Percentiles rank a stretch among this genome's conserved stretches.
Conservation (phyloP, 2,888 invertebrate genomes). For the Drosophila emarginata region DNA sequence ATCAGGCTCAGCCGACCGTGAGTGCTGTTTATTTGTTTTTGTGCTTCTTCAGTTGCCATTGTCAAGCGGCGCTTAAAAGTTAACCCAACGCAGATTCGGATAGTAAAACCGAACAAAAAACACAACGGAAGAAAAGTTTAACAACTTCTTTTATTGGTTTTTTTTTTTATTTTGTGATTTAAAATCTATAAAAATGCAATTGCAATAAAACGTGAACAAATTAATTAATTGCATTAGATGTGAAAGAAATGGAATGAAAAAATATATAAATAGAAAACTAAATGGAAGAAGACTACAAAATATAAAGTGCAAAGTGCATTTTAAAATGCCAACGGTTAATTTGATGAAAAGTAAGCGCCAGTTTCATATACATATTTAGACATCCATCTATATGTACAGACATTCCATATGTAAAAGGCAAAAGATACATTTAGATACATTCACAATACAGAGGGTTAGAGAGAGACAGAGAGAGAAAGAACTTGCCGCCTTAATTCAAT, state of each 20-base stretch:
- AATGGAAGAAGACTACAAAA: constrained; percentile 11
- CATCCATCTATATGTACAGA: too few species aligned
- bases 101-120: neutral
- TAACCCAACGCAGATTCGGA: constrained; percentile 23
- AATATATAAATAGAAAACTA: constrained; percentile 18
- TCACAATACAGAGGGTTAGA: constrained; percentile 20
- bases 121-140: neutral
- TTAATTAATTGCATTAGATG: neutral
- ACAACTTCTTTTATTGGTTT: constrained; percentile 7
- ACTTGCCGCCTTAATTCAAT: constrained; percentile 68
- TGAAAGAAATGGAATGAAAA: neutral
- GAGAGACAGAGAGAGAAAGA: neutral
- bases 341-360: constrained; percentile 50
- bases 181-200: neutral
- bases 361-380: neutral
- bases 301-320: constrained; percentile 60
- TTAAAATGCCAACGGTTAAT: constrained; percentile 49
- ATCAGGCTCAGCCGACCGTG: constrained; percentile 25
- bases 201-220: neutral
- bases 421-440: constrained; percentile 1
- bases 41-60: constrained; percentile 53
- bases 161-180: neutral
- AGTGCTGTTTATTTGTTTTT: constrained; percentile 35
- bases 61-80: constrained; percentile 56
- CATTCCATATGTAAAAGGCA: neutral